These are phyloP conservation scores for Papilio xuthus DNA, from an alignment of 1,140 invertebrate species.

Conservation along the genomic window DNA sequence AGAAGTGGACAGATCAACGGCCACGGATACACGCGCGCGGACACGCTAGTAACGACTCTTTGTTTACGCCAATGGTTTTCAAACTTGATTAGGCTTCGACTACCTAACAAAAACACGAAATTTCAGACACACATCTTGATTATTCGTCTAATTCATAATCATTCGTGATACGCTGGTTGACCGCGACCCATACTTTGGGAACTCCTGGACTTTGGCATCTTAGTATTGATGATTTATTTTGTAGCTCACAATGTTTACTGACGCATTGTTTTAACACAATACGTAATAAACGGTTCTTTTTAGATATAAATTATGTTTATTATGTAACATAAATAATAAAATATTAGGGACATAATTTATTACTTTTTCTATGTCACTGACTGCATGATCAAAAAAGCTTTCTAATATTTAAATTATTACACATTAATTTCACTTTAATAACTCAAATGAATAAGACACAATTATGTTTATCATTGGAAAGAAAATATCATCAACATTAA, in stretches of 20 bases:
- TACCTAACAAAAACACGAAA: no score
- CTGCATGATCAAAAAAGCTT: no score
- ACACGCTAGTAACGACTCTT: slow-evolving; percentile 47
- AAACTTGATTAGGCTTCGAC: background rate
- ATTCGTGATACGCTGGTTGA: background rate
- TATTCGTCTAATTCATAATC: background rate
- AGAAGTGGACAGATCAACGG: slow-evolving; percentile 46
- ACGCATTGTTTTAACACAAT: slow-evolving; percentile 18
- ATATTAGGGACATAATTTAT: no score
- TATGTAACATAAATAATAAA: background rate
- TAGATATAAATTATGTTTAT: slow-evolving; percentile 15
- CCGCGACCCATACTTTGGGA: background rate
- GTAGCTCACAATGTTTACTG: slow-evolving; percentile 18
- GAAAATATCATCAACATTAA: no score
- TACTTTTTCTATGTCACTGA: no score
- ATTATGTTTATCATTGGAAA: no score
- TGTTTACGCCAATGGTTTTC: slow-evolving; percentile 3
- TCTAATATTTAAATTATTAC: no score
- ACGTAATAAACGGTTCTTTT: slow-evolving; percentile 11
- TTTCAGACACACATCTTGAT: no score
- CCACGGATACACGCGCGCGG: slow-evolving; percentile 49
- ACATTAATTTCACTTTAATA: no score
- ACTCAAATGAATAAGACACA: no score
- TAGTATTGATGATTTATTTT: slow-evolving; percentile 12
- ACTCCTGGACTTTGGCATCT: slow-evolving; percentile 4